These are phyloP conservation scores for Riparia riparia DNA, from an alignment of 2,113 vertebrate species.

Conservation along the genomic window DNA sequence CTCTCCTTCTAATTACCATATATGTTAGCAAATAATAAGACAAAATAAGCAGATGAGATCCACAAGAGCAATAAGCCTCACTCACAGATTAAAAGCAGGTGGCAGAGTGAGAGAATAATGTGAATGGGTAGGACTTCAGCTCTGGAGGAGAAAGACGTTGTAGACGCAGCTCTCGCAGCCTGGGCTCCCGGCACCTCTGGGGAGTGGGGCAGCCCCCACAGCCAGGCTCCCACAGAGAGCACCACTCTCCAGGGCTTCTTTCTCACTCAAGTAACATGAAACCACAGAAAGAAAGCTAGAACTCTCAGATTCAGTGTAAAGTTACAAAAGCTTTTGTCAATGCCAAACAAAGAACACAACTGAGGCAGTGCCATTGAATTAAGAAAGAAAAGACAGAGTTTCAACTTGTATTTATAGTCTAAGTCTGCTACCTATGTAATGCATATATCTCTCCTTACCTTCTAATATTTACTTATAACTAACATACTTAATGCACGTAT, in stretches of 20 bases:
- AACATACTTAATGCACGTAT: background rate
- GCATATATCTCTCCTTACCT: background rate
- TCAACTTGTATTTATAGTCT: background rate
- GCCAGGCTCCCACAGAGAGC: background rate
- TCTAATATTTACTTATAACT: background rate
- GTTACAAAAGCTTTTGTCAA: slow-evolving; percentile 55
- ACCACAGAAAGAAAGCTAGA: slow-evolving; percentile 27
- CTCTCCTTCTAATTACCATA: background rate
- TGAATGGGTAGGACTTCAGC: background rate
- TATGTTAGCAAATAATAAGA: background rate
- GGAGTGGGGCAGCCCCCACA: accelerated
- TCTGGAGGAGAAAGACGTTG: accelerated
- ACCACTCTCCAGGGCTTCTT: background rate
- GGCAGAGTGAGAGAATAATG: background rate
- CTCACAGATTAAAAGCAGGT: slow-evolving; percentile 38
- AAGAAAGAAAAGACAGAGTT: background rate
- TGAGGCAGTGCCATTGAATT: slow-evolving; percentile 14
- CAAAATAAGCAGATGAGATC: slow-evolving; percentile 14
- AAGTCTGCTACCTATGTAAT: background rate
- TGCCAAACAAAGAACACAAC: slow-evolving; percentile 15
- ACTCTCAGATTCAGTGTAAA: slow-evolving; percentile 21
- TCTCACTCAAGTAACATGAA: slow-evolving; percentile 57
- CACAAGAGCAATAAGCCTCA: background rate
- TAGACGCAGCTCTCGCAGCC: background rate
- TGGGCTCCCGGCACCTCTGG: background rate